Evolutionary conservation across 2,888 invertebrate species (phyloP), one percentile per base, ranked within the genome.

Genomic region (Ormyrus labotus): DNA sequence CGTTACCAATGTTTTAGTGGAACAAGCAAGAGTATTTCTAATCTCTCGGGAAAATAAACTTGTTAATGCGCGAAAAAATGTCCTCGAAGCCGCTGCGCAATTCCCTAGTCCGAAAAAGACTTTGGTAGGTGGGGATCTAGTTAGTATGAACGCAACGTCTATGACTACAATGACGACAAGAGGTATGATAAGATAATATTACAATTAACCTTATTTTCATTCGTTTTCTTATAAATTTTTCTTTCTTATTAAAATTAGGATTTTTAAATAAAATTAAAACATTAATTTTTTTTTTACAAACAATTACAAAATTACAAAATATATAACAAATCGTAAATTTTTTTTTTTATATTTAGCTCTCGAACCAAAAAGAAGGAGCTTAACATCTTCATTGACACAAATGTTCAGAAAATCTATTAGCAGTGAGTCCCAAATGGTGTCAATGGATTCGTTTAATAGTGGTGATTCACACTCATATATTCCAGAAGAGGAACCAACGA

Each of bases 1-100:
- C 87, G 89, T 92, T 48, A 88, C 92, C 45, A 93, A 94, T 84
- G 91, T 96, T 65, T 80, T 91, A 68, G 94, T 98, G 45, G 94
- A 94, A 88, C 94, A 95, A 87, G 97, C 97, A 11, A 93, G 96
- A 81, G 93, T 94, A 68, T 96, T 95, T 89, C 92, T 98, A 71
- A 94, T 96, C 74, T 95, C 95, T 84, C 92, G 97, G 6, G 97
- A 97, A 91, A 95, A 95, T 87, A 93, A 94, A 88, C 91, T 96
- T 71, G 93, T 95, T 2, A 95, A 95, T 88, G 92, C 94, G 10
- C 92, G 95, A 79, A 93, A 93, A 87, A 94, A 94, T 82, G 92
- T 92, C 75, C 90, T 93, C 76, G 93, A 94, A 86, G 90, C 89
- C 55, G 88, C 88, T 57, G 88, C 87, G 51, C 92, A 92, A 9